These are phyloP conservation scores for Lithobius niger DNA, from an alignment of 1,140 invertebrate genomes.

Conservation along the genomic window DNA sequence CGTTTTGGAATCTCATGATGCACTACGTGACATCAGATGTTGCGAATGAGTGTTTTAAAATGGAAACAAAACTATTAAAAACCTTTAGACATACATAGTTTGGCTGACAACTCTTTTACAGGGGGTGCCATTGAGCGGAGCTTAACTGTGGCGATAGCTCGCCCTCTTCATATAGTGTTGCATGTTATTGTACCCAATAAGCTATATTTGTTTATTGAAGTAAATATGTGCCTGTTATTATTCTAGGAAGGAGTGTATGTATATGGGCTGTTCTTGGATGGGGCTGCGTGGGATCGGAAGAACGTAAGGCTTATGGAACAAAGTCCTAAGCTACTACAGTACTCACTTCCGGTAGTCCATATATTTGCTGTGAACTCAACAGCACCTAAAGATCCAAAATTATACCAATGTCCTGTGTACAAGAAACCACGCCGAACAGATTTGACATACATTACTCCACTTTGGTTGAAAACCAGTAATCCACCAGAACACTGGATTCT, in stretches of 20 bases:
- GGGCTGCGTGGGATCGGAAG: slow-evolving; percentile 76
- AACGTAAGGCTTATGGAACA: slow-evolving; percentile 81
- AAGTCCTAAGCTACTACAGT: slow-evolving; percentile 65
- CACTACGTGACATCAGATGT: no score
- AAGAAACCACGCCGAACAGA: slow-evolving; percentile 86
- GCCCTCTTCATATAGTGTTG: no score
- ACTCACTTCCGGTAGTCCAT: slow-evolving; percentile 91
- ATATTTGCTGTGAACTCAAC: slow-evolving; percentile 92
- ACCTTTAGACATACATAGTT: no score
- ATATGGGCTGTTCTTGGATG: slow-evolving; percentile 84
- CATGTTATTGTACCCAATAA: no score
- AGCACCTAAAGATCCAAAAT: slow-evolving; percentile 67
- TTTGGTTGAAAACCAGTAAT: slow-evolving; percentile 75
- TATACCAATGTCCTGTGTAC: slow-evolving; percentile 90
- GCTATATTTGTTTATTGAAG: no score
- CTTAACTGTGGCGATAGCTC: no score
- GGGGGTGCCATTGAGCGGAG: no score
- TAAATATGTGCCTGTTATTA: no score
- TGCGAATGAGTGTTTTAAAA: no score
- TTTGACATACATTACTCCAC: slow-evolving; percentile 86
- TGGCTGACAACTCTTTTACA: no score
- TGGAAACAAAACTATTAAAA: no score
- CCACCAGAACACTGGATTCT: slow-evolving; percentile 85
- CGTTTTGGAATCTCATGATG: no score
- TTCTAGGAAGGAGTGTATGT: slow-evolving; percentile 73